Conservation (phyloP, 2,888 invertebrate genomes). For the Heteropelma amictum region DNA sequence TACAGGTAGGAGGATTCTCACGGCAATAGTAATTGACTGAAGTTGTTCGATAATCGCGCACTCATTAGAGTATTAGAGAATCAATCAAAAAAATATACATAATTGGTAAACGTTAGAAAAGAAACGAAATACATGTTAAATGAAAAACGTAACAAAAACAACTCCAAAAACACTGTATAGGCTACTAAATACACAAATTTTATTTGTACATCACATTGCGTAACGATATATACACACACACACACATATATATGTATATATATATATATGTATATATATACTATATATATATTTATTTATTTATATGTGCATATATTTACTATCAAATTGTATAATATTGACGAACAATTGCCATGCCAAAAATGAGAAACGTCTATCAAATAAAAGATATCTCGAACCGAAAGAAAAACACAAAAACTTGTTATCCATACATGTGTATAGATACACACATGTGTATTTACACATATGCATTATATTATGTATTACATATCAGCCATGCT, state of each 20-base stretch:
- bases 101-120: background rate
- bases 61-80: conserved; percentile 49
- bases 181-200: conserved; percentile 67
- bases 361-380: conserved; percentile 55
- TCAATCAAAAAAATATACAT: conserved; percentile 8
- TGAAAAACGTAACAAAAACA: conserved; percentile 20
- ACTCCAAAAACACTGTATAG: conserved; percentile 55
- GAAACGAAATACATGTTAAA: background rate
- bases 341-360: conserved; percentile 73
- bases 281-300: no score
- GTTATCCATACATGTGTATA: conserved; percentile 60
- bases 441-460: background rate
- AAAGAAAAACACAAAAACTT: conserved; percentile 58
- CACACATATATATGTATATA: no score
- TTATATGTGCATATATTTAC: conserved; percentile 29
- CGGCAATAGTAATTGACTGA: conserved; percentile 30
- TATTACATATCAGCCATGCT: conserved; percentile 76
- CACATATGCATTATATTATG: conserved; percentile 53
- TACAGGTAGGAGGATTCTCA: conserved; percentile 21
- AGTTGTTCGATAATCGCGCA: conserved; percentile 54
- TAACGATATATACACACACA: conserved; percentile 46
- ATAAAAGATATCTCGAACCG: conserved; percentile 57
- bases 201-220: conserved; percentile 62
- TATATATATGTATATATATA: conserved; percentile 22
- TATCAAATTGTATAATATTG: conserved; percentile 31